phyloP scores from a whole-genome alignment of 2,113 vertebrate genomes.

The Sula dactylatra region DNA sequence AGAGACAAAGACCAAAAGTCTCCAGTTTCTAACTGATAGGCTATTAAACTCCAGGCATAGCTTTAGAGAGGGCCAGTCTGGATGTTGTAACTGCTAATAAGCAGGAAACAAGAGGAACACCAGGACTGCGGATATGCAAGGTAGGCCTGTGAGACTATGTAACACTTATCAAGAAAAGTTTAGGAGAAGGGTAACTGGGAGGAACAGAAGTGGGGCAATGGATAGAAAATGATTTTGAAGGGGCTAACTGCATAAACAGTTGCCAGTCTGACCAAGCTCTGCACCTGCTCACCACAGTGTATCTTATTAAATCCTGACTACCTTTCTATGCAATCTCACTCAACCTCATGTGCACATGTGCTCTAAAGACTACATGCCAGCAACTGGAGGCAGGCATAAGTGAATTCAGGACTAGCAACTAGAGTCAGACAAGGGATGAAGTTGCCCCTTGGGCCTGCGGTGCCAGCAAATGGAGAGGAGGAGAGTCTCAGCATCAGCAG shows the following conservation, averaged over 20 bases:
- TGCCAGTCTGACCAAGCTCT: neutral
- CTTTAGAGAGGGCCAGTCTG: neutral
- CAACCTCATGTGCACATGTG: accelerated
- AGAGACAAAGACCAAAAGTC: neutral
- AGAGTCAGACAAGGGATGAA: neutral
- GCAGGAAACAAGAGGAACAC: neutral
- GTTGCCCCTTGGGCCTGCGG: neutral
- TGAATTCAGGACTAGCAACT: neutral
- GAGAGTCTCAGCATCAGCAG: neutral
- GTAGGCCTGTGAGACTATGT: neutral
- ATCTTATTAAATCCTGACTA: neutral
- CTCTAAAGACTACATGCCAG: neutral
- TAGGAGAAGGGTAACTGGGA: neutral
- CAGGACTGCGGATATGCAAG: accelerated
- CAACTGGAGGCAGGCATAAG: neutral
- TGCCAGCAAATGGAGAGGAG: neutral
- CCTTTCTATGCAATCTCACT: neutral
- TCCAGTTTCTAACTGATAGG: neutral
- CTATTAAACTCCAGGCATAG: neutral
- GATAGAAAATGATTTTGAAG: neutral
- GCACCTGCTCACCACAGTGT: neutral
- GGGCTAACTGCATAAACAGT: neutral
- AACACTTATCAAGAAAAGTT: neutral
- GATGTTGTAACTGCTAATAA: neutral
- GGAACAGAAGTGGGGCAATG: neutral